Evolutionary conservation across 2,888 invertebrate species (phyloP), one percentile per base, ranked within the genome.

Genomic region (Slavum lentiscoides): DNA sequence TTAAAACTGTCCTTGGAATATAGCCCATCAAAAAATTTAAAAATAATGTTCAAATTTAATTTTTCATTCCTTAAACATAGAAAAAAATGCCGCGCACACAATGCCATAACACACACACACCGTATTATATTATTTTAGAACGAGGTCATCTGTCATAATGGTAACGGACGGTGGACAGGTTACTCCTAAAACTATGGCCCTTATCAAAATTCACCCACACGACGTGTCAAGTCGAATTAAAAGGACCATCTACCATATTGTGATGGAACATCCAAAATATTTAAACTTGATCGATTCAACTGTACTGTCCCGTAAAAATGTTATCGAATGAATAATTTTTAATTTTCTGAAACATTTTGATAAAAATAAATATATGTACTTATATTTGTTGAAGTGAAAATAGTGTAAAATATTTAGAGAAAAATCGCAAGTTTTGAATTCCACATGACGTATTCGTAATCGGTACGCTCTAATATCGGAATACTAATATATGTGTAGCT

Each of bases 121-220:
- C 13, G 49, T 49, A 59, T 59, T 17, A 59, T 17, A 53, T 37
- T 61, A 73, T 73, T 73, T 61, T 61, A 11, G 43, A 73, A 49
- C 23, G 15, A 61, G 61, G 73, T 73, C 61, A 73, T 21, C 43
- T 61, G 8, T 73, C 43, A 43, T 62, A 61, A 15, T 49, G 21
- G 15, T 64, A 21, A 6, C 58, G 3, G n/a, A 37, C 17, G 23
- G 21, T n/a, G n/a, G 1, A 53, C 8, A 30, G 37, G 61, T 61
- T 19, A 21, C 9, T 49, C 23, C 23, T 21, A 73, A 73, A 73
- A 21, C 49, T 23, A 73, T 43, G 73, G 73, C 73, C 49, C 23
- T 49, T 73, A 73, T 73, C 73, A 73, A 61, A 73, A 11, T 61
- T 21, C 73, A 73, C 73, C 61, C 73, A 73, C 73, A 61, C 43